phyloP scores from a whole-genome alignment of 2,113 vertebrate genomes.

The Cromileptes altivelis region DNA sequence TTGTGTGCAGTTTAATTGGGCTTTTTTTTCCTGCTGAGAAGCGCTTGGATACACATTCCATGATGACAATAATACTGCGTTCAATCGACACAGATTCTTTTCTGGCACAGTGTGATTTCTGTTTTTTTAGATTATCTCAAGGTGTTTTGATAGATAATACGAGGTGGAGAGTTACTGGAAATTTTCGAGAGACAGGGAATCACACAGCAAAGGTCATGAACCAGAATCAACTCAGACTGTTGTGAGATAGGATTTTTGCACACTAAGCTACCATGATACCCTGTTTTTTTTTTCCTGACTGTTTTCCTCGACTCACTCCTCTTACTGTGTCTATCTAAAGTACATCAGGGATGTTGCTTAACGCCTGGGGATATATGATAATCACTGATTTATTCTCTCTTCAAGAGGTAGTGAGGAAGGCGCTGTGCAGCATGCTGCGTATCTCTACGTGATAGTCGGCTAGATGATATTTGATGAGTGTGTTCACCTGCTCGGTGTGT shows the following conservation, averaged over 20 bases:
- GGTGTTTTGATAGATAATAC: not conserved
- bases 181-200: not conserved
- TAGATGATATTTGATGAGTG: conserved; percentile 60
- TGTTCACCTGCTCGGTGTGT: not conserved
- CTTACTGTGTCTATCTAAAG: conserved; percentile 30
- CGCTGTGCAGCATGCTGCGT: conserved; percentile 38
- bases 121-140: conserved; percentile 13
- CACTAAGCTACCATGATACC: not conserved
- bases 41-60: conserved; percentile 23
- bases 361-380: conserved; percentile 63
- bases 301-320: conserved; percentile 1
- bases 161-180: not conserved
- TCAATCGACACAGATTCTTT: conserved; percentile 2
- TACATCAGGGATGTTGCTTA: conserved; percentile 46
- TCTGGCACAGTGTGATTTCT: not conserved
- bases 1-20: conserved; percentile 72
- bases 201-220: conserved; percentile 16
- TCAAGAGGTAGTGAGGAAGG: conserved; percentile 31
- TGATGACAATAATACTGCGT: conserved; percentile 8
- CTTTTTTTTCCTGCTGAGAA: conserved; percentile 42
- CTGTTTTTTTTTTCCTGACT: not conserved
- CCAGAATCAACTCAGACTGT: not conserved
- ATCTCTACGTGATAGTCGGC: conserved; percentile 40
- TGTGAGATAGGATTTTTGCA: conserved; percentile 1
- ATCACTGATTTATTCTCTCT: conserved; percentile 68